Base-by-base conservation (phyloP, 2,888 invertebrate species). In the Melipona beecheii region DNA sequence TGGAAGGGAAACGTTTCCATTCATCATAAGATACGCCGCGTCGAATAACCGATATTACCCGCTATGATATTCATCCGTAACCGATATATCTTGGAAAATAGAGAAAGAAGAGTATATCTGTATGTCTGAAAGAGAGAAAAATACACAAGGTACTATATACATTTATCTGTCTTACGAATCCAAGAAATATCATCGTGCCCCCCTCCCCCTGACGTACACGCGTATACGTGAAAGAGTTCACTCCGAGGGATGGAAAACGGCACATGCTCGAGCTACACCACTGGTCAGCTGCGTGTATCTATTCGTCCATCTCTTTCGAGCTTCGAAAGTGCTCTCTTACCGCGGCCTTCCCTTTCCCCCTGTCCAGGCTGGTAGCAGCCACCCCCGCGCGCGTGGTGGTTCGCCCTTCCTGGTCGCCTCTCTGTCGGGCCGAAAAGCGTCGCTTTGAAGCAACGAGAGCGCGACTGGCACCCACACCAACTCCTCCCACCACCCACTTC, bases 351-450 rank as follows among this genome's bases (percentile, higher is more conserved):
- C 86, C 86, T 77, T 88, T 77, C 87, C 73, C 71, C 56, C 56
- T 60, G 60, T 65, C 75, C 75, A 71, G 75, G 76, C 62, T 81
- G 85, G 80, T 69, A 68, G 78, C 83, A 72, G 68, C 74, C 58
- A 68, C 19, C 76, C 81, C 80, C 74, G 50, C 56, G 56, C 36
- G 62, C 24, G 43, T 36, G 19, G 31, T 69, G 19, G 31, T 69
- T 75, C 77, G 72, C 86, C 81, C 81, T 70, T 83, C 75, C 87
- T 75, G 81, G 79, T 87, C 80, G 79, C 78, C 85, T 84, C 86
- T 82, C 84, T 86, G 90, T 87, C 90, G 90, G 93, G 91, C 93
- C 89, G 87, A 88, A 88, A 88, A 89, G 85, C 87, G 76, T 74
- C 81, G 82, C 82, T 89, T 88, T 87, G 87, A 86, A 83, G 87